Evolutionary conservation across 1,140 invertebrate species (phyloP).

Genomic region (Ceratosolen fusciceps): DNA sequence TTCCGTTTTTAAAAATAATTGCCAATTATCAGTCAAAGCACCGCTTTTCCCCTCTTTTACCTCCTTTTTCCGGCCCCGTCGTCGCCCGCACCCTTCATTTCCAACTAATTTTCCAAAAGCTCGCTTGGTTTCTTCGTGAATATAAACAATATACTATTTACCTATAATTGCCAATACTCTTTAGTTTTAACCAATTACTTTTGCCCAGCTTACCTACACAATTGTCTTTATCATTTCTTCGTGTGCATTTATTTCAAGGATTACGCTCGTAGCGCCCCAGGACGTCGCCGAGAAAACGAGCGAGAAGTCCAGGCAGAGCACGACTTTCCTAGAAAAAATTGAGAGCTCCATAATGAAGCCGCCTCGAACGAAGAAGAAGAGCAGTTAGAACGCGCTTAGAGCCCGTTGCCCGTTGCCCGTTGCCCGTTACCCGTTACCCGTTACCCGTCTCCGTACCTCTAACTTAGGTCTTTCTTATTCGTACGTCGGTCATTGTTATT

Average conservation of each 20-base stretch:
- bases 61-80: too few relatives aligned
- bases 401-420: too few relatives aligned
- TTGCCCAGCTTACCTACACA: background rate
- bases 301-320: slow-evolving; percentile 57
- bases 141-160: too few relatives aligned
- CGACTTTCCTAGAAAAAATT: slow-evolving; percentile 58
- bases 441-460: too few relatives aligned
- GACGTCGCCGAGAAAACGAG: slow-evolving; percentile 60
- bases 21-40: too few relatives aligned
- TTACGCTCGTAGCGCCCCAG: slow-evolving; percentile 65
- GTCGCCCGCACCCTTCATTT: slow-evolving; percentile 21
- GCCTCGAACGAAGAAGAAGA: slow-evolving; percentile 66
- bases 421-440: too few relatives aligned
- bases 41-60: too few relatives aligned
- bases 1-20: too few relatives aligned
- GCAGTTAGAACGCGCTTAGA: slow-evolving; percentile 53
- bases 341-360: slow-evolving; percentile 62
- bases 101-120: slow-evolving; percentile 4
- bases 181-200: background rate
- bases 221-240: slow-evolving; percentile 30
- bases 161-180: too few relatives aligned
- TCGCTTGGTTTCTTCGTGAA: too few relatives aligned
- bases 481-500: slow-evolving; percentile 1
- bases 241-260: slow-evolving; percentile 56
- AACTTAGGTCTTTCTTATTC: background rate